Evolutionary conservation across 2,113 vertebrate genomes (phyloP).

Genomic region (Puma concolor): DNA sequence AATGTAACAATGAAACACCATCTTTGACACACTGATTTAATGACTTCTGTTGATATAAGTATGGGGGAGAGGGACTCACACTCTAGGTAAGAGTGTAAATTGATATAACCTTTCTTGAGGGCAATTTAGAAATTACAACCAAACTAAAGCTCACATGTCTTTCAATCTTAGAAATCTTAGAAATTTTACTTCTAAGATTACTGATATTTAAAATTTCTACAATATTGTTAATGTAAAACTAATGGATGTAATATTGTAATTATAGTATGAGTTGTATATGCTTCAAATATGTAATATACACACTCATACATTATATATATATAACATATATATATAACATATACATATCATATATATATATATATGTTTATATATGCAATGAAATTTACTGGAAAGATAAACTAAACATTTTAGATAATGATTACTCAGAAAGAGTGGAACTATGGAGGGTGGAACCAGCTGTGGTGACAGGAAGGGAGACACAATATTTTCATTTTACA

Average conservation of each 20-base stretch:
- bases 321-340: not conserved
- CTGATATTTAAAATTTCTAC: not conserved
- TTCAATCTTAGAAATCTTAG: not conserved
- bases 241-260: not conserved
- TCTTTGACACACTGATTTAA: not conserved
- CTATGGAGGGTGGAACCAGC: accelerated
- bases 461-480: not conserved
- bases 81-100: not conserved
- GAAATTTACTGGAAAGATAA: not conserved
- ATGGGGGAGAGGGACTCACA: not conserved
- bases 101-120: not conserved
- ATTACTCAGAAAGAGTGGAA: not conserved
- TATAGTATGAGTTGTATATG: not conserved
- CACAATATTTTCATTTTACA: not conserved
- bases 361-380: not conserved
- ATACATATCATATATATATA: not conserved
- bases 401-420: not conserved
- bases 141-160: not conserved
- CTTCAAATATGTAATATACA: not conserved
- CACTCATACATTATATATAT: not conserved
- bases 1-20: not conserved
- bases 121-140: not conserved
- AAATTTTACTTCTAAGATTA: not conserved
- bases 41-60: not conserved
- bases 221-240: not conserved